phyloP scores from a whole-genome alignment of 2,797 vertebrate genomes.

The Diceros bicornis region DNA sequence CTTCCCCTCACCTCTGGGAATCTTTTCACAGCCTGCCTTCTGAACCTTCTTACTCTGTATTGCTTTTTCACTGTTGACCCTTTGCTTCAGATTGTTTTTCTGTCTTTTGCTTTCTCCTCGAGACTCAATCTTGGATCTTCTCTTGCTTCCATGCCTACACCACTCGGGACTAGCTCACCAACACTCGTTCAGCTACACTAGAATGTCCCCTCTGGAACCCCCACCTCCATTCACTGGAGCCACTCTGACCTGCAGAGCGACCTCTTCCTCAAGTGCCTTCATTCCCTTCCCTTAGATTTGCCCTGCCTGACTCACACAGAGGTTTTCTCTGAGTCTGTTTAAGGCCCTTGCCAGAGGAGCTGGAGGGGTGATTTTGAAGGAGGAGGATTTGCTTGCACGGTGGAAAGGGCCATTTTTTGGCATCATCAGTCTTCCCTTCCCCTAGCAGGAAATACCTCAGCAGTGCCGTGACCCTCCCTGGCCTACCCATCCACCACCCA shows the following conservation, averaged over 20 bases:
- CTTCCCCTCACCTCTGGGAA: neutral
- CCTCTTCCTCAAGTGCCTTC: slow-evolving; percentile 40
- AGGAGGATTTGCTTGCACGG: neutral
- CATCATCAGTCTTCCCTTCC: neutral
- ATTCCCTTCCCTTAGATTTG: slow-evolving; percentile 69
- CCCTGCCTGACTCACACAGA: accelerated
- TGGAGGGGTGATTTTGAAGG: neutral
- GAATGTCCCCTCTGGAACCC: neutral
- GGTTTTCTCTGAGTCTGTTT: neutral
- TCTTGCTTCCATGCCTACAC: neutral
- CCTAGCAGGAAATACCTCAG: neutral
- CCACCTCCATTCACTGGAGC: neutral
- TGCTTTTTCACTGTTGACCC: neutral
- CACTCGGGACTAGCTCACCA: neutral
- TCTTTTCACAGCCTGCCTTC: neutral
- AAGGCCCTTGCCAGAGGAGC: neutral
- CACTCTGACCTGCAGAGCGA: neutral
- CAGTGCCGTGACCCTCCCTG: neutral
- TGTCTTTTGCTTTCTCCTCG: neutral
- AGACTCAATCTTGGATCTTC: neutral
- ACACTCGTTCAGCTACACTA: neutral
- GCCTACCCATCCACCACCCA: accelerated
- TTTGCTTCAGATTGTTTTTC: neutral
- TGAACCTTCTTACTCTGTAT: neutral
- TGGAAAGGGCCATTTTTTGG: neutral